Evolutionary conservation across 2,888 invertebrate species (phyloP), one percentile per base, ranked within the genome.

Genomic region (Oscheius sp.): DNA sequence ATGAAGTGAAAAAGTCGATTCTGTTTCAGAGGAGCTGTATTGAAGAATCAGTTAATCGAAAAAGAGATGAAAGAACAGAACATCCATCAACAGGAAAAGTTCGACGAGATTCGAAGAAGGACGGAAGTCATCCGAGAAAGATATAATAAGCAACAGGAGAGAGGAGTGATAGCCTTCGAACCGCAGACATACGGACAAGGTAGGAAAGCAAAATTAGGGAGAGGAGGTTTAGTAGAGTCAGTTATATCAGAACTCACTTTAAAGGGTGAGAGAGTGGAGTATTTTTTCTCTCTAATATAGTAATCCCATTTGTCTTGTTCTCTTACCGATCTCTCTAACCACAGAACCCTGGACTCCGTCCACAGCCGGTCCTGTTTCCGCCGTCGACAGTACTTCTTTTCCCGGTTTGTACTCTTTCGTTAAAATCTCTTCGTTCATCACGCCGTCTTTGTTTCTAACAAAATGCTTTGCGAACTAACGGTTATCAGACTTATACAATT

Each of bases 61-160:
- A 93, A 94, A 85, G 92, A 94, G 87, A 94, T 96, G 88, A 89
- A 90, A 62, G 91, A 92, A 80, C 95, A 96, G 86, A 92, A 93
- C 71, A 92, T 92, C 66, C 91, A 92, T 64, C 97, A 98, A 86
- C 90, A 90, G 33, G 91, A 91, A 75, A 92, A 95, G 71, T 89
- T 98, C 78, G 92, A 93, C 80, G 94, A 95, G 86, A 94, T 98
- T 67, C 94, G 94, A 87, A 90, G 92, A 67, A 95, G 97, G 88
- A 97, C 97, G 93, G 95, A 95, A 85, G 90, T 92, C 79, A 96
- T 98, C 64, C 71, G 86, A 6, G 79, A 80, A 28, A 73, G 81
- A 61, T 77, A 82, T 54, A 78, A 80, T 47, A 77, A 80, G 38
- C 81, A 80, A 57, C 70, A 75, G 22, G 72, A 71, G 30, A 57